Evolutionary conservation across 2,888 invertebrate species (phyloP), one percentile per base, ranked within the genome.

Genomic region (Odontothrips loti): DNA sequence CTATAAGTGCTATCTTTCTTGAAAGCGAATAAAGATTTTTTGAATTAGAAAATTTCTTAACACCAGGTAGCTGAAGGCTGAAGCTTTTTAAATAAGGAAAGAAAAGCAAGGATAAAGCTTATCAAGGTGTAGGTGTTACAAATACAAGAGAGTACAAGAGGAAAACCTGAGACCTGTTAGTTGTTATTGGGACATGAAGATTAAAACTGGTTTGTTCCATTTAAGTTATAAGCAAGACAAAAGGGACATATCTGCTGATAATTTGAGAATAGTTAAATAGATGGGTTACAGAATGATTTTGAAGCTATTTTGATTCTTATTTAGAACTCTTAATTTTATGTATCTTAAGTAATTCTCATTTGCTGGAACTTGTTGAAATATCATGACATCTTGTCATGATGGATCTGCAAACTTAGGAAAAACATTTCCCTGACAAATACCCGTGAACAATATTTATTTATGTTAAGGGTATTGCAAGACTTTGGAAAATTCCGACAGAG

Each of bases 261-360:
- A 75, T 23, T 75, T 75, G 68, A 27, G 68, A 27, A 75, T 75
- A 75, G 68, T 75, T 75, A 75, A 27, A 27, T 75, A 75, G 68
- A 27, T 75, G 68, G 68, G 27, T 75, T 75, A 12, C 68, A 75
- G 68, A 75, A 11, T 75, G 68, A 75, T 27, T 75, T 75, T 23
- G 34, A 75, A 75, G 68, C 68, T 75, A 75, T 75, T 75, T 75
- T 75, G 23, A 75, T 75, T 27, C 68, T 27, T 75, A 75, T 75
- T 27, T 75, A 27, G 27, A 58, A 58, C 58, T 75, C 27, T 27
- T 23, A 75, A 23, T 58, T 27, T 27, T 75, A 23, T 75, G 23
- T 75, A 75, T 27, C n/a, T n/a, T 75, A 27, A 75, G 68, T 23
- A 27, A 27, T 27, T 75, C 27, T 75, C 27, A 75, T 27, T 43